Evolutionary conservation across 23 tunicate genomes (phyloP).

Genomic region (Ciona savignyi): DNA sequence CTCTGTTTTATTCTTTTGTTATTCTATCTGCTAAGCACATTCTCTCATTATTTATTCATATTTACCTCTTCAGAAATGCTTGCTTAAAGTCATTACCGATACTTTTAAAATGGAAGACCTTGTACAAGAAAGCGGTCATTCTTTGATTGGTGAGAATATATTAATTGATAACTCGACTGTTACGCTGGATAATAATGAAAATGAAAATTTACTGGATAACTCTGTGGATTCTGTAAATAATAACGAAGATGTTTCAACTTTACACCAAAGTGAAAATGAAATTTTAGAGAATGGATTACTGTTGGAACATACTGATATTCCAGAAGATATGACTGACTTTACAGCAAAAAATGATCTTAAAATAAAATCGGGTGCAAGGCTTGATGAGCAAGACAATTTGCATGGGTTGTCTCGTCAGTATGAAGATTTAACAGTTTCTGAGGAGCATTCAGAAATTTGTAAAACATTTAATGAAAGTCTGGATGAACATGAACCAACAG

Average conservation of each 20-base stretch:
- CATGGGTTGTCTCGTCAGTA: conserved; percentile 4
- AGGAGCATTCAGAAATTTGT: background rate
- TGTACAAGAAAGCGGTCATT: no score
- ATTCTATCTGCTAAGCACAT: no score
- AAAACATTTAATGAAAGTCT: background rate
- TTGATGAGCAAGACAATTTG: conserved; percentile 5
- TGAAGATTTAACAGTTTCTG: background rate
- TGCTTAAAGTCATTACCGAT: no score
- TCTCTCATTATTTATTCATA: no score
- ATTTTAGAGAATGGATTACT: background rate
- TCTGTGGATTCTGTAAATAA: background rate
- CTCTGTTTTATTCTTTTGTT: no score
- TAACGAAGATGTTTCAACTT: background rate
- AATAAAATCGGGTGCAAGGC: background rate
- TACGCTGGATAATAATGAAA: background rate
- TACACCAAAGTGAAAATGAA: background rate
- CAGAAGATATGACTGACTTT: no score
- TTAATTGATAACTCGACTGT: no score
- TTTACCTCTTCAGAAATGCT: no score
- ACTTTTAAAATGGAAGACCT: no score
- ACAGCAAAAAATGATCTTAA: background rate
- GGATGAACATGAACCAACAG: background rate
- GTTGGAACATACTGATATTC: background rate
- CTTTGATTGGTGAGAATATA: no score
- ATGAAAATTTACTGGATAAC: background rate